Conservation (phyloP, 2,797 vertebrate species). For the Acipenser transmontanus region DNA sequence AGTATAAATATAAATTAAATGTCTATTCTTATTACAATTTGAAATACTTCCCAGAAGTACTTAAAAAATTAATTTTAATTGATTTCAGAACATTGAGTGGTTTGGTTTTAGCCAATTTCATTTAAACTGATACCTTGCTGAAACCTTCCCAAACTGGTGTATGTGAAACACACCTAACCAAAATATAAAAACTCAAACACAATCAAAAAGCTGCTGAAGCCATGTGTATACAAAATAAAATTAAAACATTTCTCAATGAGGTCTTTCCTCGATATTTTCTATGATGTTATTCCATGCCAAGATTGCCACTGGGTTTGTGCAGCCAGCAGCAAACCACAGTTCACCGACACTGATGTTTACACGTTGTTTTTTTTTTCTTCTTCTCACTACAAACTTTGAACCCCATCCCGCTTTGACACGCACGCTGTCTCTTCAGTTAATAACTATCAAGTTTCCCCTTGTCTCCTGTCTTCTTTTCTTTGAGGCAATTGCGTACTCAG, state of each 20-base stretch:
- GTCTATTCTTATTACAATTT: no score
- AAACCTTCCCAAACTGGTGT: no score
- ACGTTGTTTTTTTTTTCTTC: slow-evolving; percentile 33
- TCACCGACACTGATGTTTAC: slow-evolving; percentile 56
- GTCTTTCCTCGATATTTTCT: slow-evolving; percentile 63
- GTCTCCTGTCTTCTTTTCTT: slow-evolving; percentile 70
- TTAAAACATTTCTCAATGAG: slow-evolving; percentile 47
- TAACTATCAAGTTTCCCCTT: slow-evolving; percentile 74
- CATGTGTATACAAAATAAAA: slow-evolving; percentile 46
- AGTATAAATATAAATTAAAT: no score
- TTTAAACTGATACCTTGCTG: no score
- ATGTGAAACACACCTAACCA: no score
- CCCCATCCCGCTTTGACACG: slow-evolving; percentile 68
- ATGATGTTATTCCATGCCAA: slow-evolving; percentile 66
- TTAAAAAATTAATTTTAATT: no score
- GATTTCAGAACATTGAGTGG: no score
- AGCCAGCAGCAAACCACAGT: slow-evolving; percentile 60
- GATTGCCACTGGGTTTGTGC: slow-evolving; percentile 52
- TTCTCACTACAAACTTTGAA: slow-evolving; percentile 68
- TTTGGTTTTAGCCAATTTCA: no score
- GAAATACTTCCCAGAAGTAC: no score
- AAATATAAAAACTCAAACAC: background rate
- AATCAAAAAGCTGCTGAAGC: slow-evolving; percentile 21
- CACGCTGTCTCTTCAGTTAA: slow-evolving; percentile 65
- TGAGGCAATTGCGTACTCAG: slow-evolving; percentile 76